Evolutionary conservation across 2,888 invertebrate species (phyloP).

Genomic region (Folsomia candida): DNA sequence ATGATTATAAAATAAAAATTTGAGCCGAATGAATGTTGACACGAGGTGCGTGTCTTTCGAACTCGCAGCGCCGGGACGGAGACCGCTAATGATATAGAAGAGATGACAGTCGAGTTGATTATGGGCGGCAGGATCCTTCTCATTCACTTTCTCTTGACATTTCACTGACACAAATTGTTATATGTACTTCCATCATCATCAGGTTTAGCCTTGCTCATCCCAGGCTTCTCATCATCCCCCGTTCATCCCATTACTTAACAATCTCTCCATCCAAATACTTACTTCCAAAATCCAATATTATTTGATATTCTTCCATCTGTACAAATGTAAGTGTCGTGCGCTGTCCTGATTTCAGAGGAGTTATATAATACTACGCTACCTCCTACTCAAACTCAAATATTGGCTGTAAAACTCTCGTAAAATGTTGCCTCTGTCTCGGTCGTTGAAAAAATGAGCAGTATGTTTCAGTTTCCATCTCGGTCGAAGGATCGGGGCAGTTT

Average conservation of each 20-base stretch:
- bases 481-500: neutral
- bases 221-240: constrained; percentile 12
- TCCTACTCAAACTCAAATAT: constrained; percentile 10
- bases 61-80: constrained; percentile 21
- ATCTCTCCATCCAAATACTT: constrained; percentile 1
- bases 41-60: constrained; percentile 45
- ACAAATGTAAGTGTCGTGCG: constrained; percentile 12
- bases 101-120: constrained; percentile 46
- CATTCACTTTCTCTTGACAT: constrained; percentile 15
- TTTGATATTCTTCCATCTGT: constrained; percentile 5
- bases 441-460: neutral
- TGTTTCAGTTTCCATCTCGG: neutral
- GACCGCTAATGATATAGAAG: constrained; percentile 49
- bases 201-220: too few species aligned
- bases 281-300: constrained; percentile 1
- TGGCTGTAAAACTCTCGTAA: constrained; percentile 17
- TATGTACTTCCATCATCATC: constrained; percentile 46
- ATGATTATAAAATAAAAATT: constrained; percentile 19
- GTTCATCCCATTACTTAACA: constrained; percentile 16
- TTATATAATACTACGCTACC: constrained; percentile 8
- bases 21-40: constrained; percentile 46
- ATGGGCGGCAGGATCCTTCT: constrained; percentile 34
- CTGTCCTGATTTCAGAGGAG: neutral
- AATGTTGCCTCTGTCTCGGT: constrained; percentile 14
- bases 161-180: constrained; percentile 48